phyloP scores from a whole-genome alignment of 30 jellyfish, hydroid and myxozoan genomes.

The Chironex yamaguchii region DNA sequence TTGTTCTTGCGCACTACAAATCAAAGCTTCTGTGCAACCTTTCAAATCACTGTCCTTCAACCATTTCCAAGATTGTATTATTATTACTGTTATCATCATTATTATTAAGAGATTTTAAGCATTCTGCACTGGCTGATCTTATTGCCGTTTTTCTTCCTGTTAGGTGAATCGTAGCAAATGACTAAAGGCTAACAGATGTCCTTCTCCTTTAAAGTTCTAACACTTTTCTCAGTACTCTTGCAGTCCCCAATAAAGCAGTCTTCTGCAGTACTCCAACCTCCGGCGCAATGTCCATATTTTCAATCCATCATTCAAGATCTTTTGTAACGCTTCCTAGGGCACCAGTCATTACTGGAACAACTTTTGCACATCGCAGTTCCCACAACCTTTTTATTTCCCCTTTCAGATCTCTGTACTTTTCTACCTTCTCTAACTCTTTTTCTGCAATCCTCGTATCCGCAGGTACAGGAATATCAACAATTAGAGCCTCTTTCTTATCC shows the following conservation, averaged over 20 bases:
- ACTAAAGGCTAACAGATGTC: constrained; percentile 35
- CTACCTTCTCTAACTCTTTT: too few relatives aligned
- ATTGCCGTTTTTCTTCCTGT: constrained; percentile 52
- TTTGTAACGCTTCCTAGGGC: not conserved
- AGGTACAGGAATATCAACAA: constrained; percentile 20
- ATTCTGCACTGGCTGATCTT: constrained; percentile 57
- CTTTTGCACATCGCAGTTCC: constrained; percentile 32
- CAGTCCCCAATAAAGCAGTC: constrained; percentile 55
- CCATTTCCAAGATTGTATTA: constrained; percentile 41
- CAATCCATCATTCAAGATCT: too few relatives aligned
- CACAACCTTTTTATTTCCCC: constrained; percentile 30
- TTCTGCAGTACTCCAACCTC: not conserved
- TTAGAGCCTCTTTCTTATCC: constrained; percentile 11
- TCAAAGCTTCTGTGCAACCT: constrained; percentile 44
- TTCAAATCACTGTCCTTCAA: constrained; percentile 16
- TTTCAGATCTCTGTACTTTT: too few relatives aligned
- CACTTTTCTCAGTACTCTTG: constrained; percentile 45
- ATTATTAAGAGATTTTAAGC: too few relatives aligned
- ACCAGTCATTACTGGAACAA: constrained; percentile 37
- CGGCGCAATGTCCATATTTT: constrained; percentile 32
- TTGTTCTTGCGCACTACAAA: constrained; percentile 42
- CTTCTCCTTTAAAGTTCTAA: constrained; percentile 30
- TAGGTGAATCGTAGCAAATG: constrained; percentile 33
- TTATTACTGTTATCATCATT: too few relatives aligned
- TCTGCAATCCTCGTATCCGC: constrained; percentile 15